Percentiles rank a stretch among this genome's conserved stretches.
Conservation (phyloP, 1,140 invertebrate genomes). For the Colletes latitarsis region DNA sequence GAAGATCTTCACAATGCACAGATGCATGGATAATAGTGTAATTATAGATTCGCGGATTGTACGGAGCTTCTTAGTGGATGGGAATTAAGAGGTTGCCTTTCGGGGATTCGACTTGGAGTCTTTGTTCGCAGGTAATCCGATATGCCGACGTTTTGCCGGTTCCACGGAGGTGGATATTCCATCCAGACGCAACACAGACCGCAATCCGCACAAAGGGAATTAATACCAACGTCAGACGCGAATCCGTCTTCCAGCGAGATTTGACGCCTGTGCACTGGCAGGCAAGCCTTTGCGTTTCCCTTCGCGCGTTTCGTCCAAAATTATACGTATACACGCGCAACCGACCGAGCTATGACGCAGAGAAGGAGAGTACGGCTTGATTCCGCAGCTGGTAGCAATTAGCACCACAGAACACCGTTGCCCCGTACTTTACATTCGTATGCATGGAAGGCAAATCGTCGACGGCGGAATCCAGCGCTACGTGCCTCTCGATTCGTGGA, state of each 20-base stretch:
- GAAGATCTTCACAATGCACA: no score
- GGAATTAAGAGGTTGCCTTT: no score
- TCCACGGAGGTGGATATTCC: not conserved
- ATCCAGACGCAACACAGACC: not conserved
- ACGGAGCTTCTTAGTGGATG: no score
- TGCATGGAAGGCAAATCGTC: constrained; percentile 51
- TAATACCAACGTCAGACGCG: constrained; percentile 32
- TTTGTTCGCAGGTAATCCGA: no score
- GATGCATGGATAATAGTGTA: no score
- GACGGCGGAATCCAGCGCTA: constrained; percentile 28
- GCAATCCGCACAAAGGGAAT: constrained; percentile 45
- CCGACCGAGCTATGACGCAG: constrained; percentile 23
- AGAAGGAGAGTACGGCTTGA: constrained; percentile 33
- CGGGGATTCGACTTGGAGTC: no score
- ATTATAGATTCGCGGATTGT: no score
- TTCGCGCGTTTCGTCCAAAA: constrained; percentile 30
- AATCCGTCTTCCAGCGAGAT: constrained; percentile 26
- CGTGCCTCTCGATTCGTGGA: constrained; percentile 31
- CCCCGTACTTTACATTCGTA: constrained; percentile 54
- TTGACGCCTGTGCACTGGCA: constrained; percentile 29
- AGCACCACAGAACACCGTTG: constrained; percentile 25
- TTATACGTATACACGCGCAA: constrained; percentile 45
- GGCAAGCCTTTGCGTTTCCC: constrained; percentile 33
- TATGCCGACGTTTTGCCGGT: no score
- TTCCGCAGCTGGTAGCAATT: constrained; percentile 56